Base-by-base conservation (phyloP, 2,888 invertebrate genomes). In the Thereva unica region DNA sequence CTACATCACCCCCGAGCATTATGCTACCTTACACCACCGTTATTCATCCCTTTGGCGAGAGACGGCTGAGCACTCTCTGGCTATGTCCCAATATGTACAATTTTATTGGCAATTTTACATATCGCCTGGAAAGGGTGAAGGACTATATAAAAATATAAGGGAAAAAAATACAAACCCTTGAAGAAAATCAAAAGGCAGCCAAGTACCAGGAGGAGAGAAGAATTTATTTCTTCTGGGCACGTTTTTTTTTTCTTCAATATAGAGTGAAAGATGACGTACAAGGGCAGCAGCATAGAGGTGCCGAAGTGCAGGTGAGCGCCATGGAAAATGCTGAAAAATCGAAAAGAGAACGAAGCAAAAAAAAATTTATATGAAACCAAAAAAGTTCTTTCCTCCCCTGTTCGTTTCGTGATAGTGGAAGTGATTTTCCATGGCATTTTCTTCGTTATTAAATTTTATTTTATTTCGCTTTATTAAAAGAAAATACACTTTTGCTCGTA, bases 41-140 rank as follows among this genome's bases (percentile, higher is more conserved):
- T 23, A 23, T 23, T 23, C 23, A 23, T 23, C 23, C 23, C 23
- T 23, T 23, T 23, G 23, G 23, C 2, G 23, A 23, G 23, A 23
- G 23, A 23, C 23, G 23, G 23, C 23, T 23, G 23, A 23, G 23
- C 23, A 23, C 23, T 23, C 23, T 23, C 23, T 23, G 23, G 23
- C 23, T 23, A 23, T 23, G 23, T 40, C 57, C 50, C 57, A 49
- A 57, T 52, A 23, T 23, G 23, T 23, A 69, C 67, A 59, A 56
- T 64, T 67, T 66, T 64, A 69, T 69, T 69, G 67, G 68, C 67
- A 67, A 69, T 69, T 69, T 69, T 64, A 69, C 68, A 69, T 69
- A 59, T 67, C 59, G 57, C 54, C 54, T 67, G 61, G 50, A 49
- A 50, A 61, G 50, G 61, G 61, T 61, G 61, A 61, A 61, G 61